A percentile compares a stretch with the other conserved stretches of the same genome.
These are phyloP conservation scores for Epinephelus awoara DNA, from an alignment of 2,797 vertebrate genomes.

Conservation along the genomic window DNA sequence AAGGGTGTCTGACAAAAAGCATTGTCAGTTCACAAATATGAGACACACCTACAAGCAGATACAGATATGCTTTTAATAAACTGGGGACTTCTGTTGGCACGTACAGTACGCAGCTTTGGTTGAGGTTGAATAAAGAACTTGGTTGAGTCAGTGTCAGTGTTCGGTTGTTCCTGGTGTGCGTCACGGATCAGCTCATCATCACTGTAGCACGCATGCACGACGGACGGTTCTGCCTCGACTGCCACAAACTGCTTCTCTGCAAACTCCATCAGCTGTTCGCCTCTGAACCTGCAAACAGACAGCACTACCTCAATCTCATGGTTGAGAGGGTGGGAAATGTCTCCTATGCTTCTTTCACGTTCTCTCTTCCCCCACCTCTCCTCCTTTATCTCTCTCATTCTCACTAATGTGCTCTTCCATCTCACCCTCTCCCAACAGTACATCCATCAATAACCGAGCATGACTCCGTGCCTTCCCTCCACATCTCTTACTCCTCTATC, in stretches of 20 bases:
- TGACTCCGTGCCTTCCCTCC: constrained; percentile 34
- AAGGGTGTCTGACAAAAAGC: too few species aligned
- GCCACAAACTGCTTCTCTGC: constrained; percentile 11
- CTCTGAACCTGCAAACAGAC: constrained; percentile 36
- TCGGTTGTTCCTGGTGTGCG: not conserved
- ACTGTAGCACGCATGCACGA: not conserved
- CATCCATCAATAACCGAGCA: constrained; percentile 53
- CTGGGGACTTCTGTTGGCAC: too few species aligned
- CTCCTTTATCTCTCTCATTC: constrained; percentile 55
- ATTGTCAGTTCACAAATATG: too few species aligned
- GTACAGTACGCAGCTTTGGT: too few species aligned
- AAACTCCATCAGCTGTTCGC: constrained; percentile 21
- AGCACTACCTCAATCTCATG: constrained; percentile 52
- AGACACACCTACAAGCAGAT: too few species aligned
- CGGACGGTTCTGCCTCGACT: constrained; percentile 12
- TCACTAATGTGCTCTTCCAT: constrained; percentile 60
- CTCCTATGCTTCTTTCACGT: constrained; percentile 34
- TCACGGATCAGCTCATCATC: constrained; percentile 13
- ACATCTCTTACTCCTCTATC: constrained; percentile 26
- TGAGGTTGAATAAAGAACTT: too few species aligned
- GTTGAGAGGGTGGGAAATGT: constrained; percentile 54
- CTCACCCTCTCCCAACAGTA: constrained; percentile 52
- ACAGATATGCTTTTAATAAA: too few species aligned
- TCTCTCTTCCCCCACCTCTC: not conserved
- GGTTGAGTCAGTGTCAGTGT: not conserved